These are phyloP conservation scores for Protobothrops mucrosquamatus DNA, from an alignment of 2,113 vertebrate species.

Conservation along the genomic window DNA sequence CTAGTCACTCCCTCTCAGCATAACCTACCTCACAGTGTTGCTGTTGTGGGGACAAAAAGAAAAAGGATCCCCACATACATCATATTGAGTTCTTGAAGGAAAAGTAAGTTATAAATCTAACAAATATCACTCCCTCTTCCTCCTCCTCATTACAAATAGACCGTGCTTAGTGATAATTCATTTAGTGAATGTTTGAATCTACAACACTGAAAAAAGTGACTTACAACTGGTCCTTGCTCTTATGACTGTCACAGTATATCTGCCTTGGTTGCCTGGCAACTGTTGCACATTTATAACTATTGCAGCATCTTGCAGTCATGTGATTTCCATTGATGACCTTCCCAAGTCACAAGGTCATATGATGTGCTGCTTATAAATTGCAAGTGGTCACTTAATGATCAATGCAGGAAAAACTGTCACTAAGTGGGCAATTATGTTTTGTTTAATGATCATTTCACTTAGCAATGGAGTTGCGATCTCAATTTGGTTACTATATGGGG, in stretches of 20 bases:
- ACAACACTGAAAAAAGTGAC: not conserved
- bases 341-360: not conserved
- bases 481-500: not conserved
- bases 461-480: not conserved
- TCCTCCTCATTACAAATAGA: not conserved
- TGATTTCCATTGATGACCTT: not conserved
- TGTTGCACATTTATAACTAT: not conserved
- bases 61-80: not conserved
- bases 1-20: not conserved
- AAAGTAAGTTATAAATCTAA: not conserved
- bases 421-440: not conserved
- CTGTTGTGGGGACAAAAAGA: not conserved
- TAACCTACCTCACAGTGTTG: not conserved
- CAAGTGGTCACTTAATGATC: not conserved
- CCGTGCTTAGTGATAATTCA: not conserved
- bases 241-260: not conserved
- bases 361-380: not conserved
- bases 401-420: not conserved
- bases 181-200: not conserved
- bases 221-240: not conserved
- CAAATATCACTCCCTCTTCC: not conserved
- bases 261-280: not conserved
- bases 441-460: not conserved
- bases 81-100: not conserved
- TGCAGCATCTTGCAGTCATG: not conserved